phyloP scores from a whole-genome alignment of 1,140 invertebrate species.

The Neodiprion lecontei region DNA sequence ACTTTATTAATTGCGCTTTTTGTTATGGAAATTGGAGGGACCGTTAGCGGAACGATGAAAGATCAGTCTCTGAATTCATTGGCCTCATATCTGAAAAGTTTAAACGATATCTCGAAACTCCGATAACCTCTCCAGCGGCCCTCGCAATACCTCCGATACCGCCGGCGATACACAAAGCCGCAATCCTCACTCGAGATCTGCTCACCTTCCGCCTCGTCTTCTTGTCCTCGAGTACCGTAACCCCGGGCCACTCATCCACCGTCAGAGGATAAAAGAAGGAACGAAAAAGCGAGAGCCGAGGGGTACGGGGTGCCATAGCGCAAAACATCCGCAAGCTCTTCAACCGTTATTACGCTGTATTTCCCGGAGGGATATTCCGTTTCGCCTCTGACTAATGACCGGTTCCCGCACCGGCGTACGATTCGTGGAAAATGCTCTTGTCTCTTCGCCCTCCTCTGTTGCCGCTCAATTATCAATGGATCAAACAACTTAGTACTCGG shows the following conservation, averaged over 20 bases:
- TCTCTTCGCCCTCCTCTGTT: slow-evolving; percentile 12
- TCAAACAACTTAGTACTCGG: slow-evolving; percentile 26
- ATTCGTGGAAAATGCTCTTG: slow-evolving; percentile 8
- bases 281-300: not conserved
- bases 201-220: not conserved
- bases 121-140: too few species aligned
- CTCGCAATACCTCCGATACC: not conserved
- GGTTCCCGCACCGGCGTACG: slow-evolving; percentile 8
- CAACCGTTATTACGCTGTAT: slow-evolving; percentile 39
- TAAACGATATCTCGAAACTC: not conserved
- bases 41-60: not conserved
- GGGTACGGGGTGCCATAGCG: not conserved
- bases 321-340: slow-evolving; percentile 26
- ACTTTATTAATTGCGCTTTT: slow-evolving; percentile 63
- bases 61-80: not conserved
- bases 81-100: not conserved
- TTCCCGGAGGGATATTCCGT: slow-evolving; percentile 42
- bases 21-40: slow-evolving; percentile 56
- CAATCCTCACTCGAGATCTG: not conserved
- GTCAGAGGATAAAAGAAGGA: slow-evolving; percentile 2
- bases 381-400: slow-evolving; percentile 31
- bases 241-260: not conserved
- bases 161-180: not conserved
- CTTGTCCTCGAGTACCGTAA: not conserved
- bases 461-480: slow-evolving; percentile 29